Conservation (phyloP, 1,140 invertebrate genomes). For the Polypedilum pembai region DNA sequence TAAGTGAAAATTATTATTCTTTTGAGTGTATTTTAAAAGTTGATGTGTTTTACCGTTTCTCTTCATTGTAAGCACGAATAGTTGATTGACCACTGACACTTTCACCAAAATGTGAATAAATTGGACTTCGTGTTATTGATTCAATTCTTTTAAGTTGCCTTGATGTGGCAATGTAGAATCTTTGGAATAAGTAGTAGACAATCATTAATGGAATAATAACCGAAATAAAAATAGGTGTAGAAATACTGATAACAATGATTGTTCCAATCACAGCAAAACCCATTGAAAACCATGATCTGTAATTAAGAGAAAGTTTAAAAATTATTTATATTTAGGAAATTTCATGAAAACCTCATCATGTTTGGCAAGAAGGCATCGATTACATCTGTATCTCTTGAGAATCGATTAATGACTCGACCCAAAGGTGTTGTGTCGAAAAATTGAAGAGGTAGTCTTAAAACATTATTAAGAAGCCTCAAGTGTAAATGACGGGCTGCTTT, state of each 20-base stretch:
- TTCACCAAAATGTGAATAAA: conserved; percentile 63
- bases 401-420: conserved; percentile 58
- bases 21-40: not conserved
- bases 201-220: conserved; percentile 16
- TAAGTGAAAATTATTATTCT: not conserved
- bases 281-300: conserved; percentile 29
- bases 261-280: conserved; percentile 41
- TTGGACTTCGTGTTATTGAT: conserved; percentile 56
- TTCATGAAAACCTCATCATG: not conserved
- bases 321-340: too few relatives aligned
- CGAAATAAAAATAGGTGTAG: not conserved
- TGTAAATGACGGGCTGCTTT: conserved; percentile 68
- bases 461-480: conserved; percentile 59
- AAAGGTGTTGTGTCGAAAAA: conserved; percentile 63
- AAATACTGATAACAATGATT: not conserved
- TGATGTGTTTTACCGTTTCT: conserved; percentile 22
- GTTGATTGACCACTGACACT: conserved; percentile 41
- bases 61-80: conserved; percentile 25
- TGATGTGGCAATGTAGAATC: conserved; percentile 58
- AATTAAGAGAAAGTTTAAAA: too few relatives aligned
- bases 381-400: conserved; percentile 56
- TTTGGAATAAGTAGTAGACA: conserved; percentile 39
- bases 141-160: conserved; percentile 65
- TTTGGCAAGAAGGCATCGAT: conserved; percentile 46
- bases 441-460: conserved; percentile 65